A percentile compares a stretch with the other conserved stretches of the same genome.
Evolutionary conservation across 2,113 vertebrate genomes (phyloP).

Genomic region (Phylloscopus trochilus): DNA sequence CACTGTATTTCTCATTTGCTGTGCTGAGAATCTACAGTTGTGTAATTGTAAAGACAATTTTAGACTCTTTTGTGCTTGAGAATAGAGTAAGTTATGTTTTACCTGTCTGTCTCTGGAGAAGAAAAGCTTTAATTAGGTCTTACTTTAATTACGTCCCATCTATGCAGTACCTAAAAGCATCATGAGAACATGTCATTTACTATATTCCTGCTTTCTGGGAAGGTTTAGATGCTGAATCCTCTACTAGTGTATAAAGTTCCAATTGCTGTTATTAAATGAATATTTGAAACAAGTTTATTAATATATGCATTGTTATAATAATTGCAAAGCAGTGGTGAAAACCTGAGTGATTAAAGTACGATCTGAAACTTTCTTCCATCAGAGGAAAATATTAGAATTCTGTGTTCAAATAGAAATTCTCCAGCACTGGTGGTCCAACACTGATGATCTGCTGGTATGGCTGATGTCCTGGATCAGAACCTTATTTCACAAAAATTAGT

Average conservation of each 20-base stretch:
- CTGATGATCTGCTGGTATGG: neutral
- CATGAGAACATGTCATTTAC: conserved; percentile 53
- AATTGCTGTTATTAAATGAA: conserved; percentile 39
- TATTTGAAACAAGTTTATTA: conserved; percentile 16
- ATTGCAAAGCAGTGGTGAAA: neutral
- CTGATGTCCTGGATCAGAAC: neutral
- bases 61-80: conserved; percentile 16
- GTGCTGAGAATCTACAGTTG: neutral
- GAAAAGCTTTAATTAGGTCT: conserved; percentile 67
- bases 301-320: neutral
- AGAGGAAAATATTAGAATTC: neutral
- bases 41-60: conserved; percentile 17
- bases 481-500: neutral
- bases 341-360: neutral
- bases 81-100: conserved; percentile 51
- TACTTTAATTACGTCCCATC: conserved; percentile 57
- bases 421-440: neutral
- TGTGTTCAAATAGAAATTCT: neutral
- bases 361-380: neutral
- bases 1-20: neutral
- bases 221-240: conserved; percentile 29
- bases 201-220: conserved; percentile 44
- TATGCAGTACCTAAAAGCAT: conserved; percentile 5
- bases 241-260: neutral
- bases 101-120: conserved; percentile 48